Conservation (phyloP, 2,888 invertebrate genomes). For the Ectemnius cavifrons region DNA sequence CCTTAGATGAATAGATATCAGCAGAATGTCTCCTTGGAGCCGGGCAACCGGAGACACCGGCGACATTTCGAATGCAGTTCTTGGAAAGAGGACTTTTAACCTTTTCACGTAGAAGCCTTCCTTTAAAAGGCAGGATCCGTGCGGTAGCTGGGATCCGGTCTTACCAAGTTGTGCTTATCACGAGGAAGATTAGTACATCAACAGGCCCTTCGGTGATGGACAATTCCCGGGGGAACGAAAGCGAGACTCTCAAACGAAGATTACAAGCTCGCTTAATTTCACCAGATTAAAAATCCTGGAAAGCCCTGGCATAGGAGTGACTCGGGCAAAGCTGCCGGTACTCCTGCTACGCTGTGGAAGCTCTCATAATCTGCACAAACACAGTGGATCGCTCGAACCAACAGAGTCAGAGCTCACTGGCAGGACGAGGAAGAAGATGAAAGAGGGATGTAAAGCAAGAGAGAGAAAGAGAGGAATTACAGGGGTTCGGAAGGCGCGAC, state of each 20-base stretch:
- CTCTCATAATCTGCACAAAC: slow-evolving; percentile 71
- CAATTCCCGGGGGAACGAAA: slow-evolving; percentile 37
- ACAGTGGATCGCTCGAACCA: background rate
- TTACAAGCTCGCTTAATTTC: slow-evolving; percentile 50
- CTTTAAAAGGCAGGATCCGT: background rate
- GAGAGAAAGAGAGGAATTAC: background rate
- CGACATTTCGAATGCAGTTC: slow-evolving; percentile 22
- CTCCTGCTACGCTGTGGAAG: slow-evolving; percentile 31
- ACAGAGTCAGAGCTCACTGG: background rate
- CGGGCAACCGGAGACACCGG: slow-evolving; percentile 9
- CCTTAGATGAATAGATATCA: slow-evolving; percentile 28
- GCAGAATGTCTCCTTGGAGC: slow-evolving; percentile 17
- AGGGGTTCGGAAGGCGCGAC: slow-evolving; percentile 54
- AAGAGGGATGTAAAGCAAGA: slow-evolving; percentile 57
- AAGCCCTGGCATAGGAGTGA: slow-evolving; percentile 5
- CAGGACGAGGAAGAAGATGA: slow-evolving; percentile 13
- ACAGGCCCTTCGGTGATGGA: slow-evolving; percentile 19
- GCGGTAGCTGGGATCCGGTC: background rate
- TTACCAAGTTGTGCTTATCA: too few species aligned
- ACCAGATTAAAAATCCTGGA: slow-evolving; percentile 50
- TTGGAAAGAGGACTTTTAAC: background rate
- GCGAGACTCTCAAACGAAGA: slow-evolving; percentile 30
- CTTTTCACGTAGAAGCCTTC: background rate
- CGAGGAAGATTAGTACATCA: too few species aligned
- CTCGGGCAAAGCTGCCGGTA: too few species aligned